Evolutionary conservation across 2,888 invertebrate species (phyloP).

Genomic region (Erannis defoliaria): DNA sequence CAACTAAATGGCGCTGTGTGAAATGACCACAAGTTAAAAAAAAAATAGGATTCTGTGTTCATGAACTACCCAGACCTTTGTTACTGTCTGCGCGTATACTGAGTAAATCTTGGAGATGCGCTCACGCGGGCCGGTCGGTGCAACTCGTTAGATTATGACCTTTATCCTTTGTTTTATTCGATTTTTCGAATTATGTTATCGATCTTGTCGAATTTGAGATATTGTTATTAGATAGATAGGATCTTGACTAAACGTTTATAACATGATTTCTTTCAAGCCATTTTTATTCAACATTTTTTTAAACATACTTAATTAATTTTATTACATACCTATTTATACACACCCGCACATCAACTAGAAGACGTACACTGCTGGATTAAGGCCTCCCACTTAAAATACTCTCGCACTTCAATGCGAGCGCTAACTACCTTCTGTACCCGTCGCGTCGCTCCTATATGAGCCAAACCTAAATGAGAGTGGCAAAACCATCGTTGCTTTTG

Average conservation of each 20-base stretch:
- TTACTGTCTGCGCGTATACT: constrained; percentile 5
- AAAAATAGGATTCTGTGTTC: neutral
- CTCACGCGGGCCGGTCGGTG: constrained; percentile 54
- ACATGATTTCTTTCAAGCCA: neutral
- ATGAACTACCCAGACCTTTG: neutral
- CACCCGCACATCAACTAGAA: too few relatives aligned
- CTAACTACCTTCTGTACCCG: too few relatives aligned
- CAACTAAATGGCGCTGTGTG: too few relatives aligned
- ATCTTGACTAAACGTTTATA: neutral
- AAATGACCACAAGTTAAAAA: too few relatives aligned
- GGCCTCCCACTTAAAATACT: too few relatives aligned
- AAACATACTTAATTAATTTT: too few relatives aligned
- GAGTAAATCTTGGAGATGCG: constrained; percentile 18
- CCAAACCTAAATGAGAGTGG: too few relatives aligned
- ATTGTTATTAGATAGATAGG: constrained; percentile 27
- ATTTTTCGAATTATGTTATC: constrained; percentile 34
- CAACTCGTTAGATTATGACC: constrained; percentile 57
- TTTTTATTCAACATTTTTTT: neutral
- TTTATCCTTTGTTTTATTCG: constrained; percentile 46
- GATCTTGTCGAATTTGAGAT: constrained; percentile 41
- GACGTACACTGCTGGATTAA: too few relatives aligned
- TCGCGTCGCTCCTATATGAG: too few relatives aligned
- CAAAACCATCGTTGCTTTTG: too few relatives aligned
- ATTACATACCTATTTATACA: too few relatives aligned
- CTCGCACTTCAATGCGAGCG: too few relatives aligned